Base-by-base conservation (phyloP, 2,113 vertebrate genomes). In the Heterotilapia buettikoferi region DNA sequence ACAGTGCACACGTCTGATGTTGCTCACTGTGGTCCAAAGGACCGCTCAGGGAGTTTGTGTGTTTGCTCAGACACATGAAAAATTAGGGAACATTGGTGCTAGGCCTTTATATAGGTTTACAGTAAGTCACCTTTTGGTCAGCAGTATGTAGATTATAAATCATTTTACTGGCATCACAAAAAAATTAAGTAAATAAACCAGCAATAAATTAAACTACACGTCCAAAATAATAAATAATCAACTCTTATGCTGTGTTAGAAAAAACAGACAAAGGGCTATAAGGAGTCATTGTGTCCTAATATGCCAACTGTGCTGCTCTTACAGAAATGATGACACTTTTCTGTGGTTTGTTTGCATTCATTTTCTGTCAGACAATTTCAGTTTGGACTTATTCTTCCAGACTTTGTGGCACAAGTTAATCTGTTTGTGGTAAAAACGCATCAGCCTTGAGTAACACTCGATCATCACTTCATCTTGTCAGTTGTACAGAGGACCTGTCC, bases 1-100 rank as follows among this genome's bases (percentile, higher is more conserved):
- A 31, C 57, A 31, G 57, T 61, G 14, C 1, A 61, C 29, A 61
- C 0, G 1, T 10, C 57, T 19, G 57, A 0, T 33, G 57, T 61
- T 33, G 29, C 29, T 61, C 57, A 61, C 57, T 33, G 29, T 61
- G 57, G 29, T 61, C 29, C 29, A 61, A 33, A 5, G 29, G 57
- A 33, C 3, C 7, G 2, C 57, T 61, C 29, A 61, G 57, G 29
- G 16, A 19, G 57, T 0, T 61, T 61, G 29, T 19, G 29, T 61
- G 29, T 61, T 61, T 0, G 0, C 29, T 33, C 57, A 61, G 29
- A 61, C 16, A 10, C 16, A 1, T 61, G 16, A 33, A 19, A 61
- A 61, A 1, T 61, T 61, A 33, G 57, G 29, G 29, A 61, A 33
- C 57, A 33, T 19, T 33, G 16, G 16, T 63, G 59, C 9, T 63